Percentiles rank a stretch among this genome's conserved stretches.
Conservation (phyloP, 1,140 invertebrate genomes). For the Ips typographus region DNA sequence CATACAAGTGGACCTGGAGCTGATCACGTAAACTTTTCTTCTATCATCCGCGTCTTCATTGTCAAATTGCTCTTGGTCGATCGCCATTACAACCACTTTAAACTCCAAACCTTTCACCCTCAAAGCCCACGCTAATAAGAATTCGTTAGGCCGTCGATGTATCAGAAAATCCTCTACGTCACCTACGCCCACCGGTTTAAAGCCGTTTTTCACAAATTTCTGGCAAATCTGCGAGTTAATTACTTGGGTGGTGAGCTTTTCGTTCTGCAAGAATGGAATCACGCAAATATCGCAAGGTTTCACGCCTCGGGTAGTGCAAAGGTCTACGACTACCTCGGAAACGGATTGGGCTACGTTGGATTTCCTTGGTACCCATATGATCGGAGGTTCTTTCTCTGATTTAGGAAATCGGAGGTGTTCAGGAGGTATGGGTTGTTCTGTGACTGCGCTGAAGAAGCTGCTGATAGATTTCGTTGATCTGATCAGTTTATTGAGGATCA, state of each 20-base stretch:
- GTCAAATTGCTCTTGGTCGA: conserved; percentile 51
- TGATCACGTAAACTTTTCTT: conserved; percentile 50
- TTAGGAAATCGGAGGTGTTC: conserved; percentile 33
- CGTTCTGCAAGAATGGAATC: conserved; percentile 48
- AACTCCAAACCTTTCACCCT: conserved; percentile 52
- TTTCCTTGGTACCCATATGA: conserved; percentile 48
- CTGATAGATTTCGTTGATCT: conserved; percentile 49
- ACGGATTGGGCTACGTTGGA: conserved; percentile 33
- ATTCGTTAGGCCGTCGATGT: conserved; percentile 44
- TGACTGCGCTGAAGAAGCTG: conserved; percentile 49
- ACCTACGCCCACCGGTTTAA: conserved; percentile 43
- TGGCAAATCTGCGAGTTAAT: conserved; percentile 47
- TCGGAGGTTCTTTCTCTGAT: conserved; percentile 43
- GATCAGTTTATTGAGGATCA: conserved; percentile 48
- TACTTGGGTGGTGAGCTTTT: conserved; percentile 37
- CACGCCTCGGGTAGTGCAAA: conserved; percentile 50
- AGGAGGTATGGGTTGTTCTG: conserved; percentile 43
- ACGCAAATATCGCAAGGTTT: conserved; percentile 50
- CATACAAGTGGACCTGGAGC: conserved; percentile 50
- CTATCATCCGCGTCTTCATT: conserved; percentile 48
- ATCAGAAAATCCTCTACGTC: conserved; percentile 49
- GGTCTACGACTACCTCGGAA: conserved; percentile 47
- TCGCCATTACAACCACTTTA: conserved; percentile 50
- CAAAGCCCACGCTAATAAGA: conserved; percentile 49
- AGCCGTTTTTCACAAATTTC: conserved; percentile 48